Evolutionary conservation across 2,113 vertebrate species (phyloP).

Genomic region (Nothocercus julius): DNA sequence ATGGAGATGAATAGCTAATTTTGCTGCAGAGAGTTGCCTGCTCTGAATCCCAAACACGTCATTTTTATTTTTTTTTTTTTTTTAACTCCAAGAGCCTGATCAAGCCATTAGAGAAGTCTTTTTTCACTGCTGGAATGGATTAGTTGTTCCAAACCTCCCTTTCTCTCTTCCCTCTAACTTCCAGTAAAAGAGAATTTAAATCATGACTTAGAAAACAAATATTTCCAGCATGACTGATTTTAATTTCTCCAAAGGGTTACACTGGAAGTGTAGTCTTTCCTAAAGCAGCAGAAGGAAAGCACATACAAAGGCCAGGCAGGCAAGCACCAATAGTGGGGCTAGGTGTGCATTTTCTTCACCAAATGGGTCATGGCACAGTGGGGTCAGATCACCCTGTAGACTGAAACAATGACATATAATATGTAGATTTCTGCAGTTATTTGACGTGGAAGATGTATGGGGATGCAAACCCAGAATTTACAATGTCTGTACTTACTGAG

Average conservation of each 20-base stretch:
- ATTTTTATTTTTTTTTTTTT: not conserved
- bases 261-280: conserved; percentile 36
- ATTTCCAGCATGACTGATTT: conserved; percentile 69
- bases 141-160: conserved; percentile 78
- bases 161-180: not conserved
- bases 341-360: not conserved
- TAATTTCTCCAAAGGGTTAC: conserved; percentile 75
- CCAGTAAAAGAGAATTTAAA: conserved; percentile 67
- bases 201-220: conserved; percentile 76
- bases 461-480: not conserved
- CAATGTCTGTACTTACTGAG: not conserved
- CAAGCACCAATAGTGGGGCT: not conserved
- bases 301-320: not conserved
- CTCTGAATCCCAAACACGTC: conserved; percentile 52
- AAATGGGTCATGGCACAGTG: rapidly evolving
- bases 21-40: conserved; percentile 60
- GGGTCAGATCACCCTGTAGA: too few relatives aligned
- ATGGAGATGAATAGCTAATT: conserved; percentile 75
- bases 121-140: conserved; percentile 67
- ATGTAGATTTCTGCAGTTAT: not conserved
- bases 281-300: not conserved
- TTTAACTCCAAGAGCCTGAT: conserved; percentile 37
- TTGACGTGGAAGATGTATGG: not conserved
- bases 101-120: conserved; percentile 47
- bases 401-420: not conserved